phyloP scores from a whole-genome alignment of 2,888 invertebrate species.

The Eupeodes luniger region DNA sequence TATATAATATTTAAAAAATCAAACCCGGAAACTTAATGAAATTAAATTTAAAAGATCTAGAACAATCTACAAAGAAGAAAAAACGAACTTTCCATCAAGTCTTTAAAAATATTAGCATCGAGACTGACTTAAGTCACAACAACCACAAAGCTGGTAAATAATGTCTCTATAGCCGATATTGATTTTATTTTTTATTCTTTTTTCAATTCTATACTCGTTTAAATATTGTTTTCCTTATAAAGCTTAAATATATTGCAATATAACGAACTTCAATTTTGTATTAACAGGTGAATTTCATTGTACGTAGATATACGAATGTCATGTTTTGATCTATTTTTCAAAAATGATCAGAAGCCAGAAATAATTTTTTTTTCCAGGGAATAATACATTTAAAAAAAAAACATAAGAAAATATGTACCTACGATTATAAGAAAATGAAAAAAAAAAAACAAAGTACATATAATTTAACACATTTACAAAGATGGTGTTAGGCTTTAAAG shows the following conservation, averaged over 20 bases:
- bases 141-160: background rate
- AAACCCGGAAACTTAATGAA: conserved; percentile 14
- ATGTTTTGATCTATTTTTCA: conserved; percentile 17
- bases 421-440: background rate
- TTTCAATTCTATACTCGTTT: background rate
- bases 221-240: conserved; percentile 19
- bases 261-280: conserved; percentile 7
- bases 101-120: background rate
- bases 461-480: conserved; percentile 14
- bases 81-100: background rate
- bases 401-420: background rate
- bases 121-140: background rate
- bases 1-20: background rate
- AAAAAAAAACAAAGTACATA: background rate
- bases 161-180: too few species aligned
- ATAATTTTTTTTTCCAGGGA: background rate
- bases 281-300: conserved; percentile 18
- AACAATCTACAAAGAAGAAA: background rate
- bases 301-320: background rate
- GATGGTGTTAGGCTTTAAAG: background rate
- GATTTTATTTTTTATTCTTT: background rate
- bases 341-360: background rate
- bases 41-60: background rate
- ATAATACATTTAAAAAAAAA: background rate
- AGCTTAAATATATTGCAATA: conserved; percentile 29